Percentiles rank a stretch among this genome's conserved stretches.
phyloP scores from a whole-genome alignment of 2,797 vertebrate genomes.

The Petrocephalus sullivani region DNA sequence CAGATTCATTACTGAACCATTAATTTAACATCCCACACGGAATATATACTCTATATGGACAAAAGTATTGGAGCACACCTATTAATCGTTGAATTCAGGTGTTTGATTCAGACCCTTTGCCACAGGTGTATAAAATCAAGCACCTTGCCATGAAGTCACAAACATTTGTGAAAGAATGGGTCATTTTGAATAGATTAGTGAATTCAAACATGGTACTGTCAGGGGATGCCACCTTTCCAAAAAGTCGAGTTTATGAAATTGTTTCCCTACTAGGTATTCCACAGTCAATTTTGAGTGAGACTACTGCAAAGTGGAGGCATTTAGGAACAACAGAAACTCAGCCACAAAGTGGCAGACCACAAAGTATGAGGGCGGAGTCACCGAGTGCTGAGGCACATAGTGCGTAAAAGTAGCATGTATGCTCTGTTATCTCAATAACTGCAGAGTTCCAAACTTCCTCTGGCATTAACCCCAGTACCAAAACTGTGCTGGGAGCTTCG shows the following conservation, averaged over 20 bases:
- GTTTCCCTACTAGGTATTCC: not conserved
- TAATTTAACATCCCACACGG: not conserved
- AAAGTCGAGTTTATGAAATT: not conserved
- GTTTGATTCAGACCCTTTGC: not conserved
- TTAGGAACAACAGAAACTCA: too few species aligned
- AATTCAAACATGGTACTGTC: not conserved
- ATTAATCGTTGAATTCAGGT: not conserved
- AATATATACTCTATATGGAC: not conserved
- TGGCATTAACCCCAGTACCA: not conserved
- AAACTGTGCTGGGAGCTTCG: not conserved
- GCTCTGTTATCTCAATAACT: not conserved
- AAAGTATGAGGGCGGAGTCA: not conserved
- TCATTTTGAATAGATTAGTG: not conserved
- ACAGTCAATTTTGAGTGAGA: not conserved
- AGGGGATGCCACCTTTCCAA: not conserved
- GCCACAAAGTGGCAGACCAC: not conserved
- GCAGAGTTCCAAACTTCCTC: not conserved
- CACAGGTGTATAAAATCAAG: not conserved
- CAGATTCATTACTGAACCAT: not conserved
- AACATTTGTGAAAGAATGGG: not conserved
- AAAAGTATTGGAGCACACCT: not conserved
- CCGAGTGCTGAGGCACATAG: not conserved
- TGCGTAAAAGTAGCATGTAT: not conserved
- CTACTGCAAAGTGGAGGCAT: too few species aligned
- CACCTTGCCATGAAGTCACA: not conserved